Base-by-base conservation (phyloP, 2,888 invertebrate genomes). In the Ectemnius cavifrons region DNA sequence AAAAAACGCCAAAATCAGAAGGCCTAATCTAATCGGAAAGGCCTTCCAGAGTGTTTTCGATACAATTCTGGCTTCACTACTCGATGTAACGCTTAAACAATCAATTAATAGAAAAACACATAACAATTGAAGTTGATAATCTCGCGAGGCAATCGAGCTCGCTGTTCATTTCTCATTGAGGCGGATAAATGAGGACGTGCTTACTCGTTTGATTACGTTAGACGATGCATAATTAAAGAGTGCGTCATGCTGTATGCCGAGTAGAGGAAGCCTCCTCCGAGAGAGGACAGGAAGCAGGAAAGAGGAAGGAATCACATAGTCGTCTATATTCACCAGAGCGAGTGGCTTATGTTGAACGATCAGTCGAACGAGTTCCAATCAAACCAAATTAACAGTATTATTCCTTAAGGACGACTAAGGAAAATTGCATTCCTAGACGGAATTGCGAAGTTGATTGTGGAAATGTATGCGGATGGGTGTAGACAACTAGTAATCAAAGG, bases 381-480 rank as follows among this genome's bases (percentile, higher is more conserved):
- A 14, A 52, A 52, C 1, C 16, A 14, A 52, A 52, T 52, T 6
- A 14, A 16, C n/a, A 16, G 14, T 52, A 52, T 52, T 5, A 5
- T 52, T 14, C n/a, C 52, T 52, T 52, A 14, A 52, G 16, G n/a
- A 14, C 52, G 16, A 52, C 4, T 14, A 14, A 52, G 4, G 52
- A 52, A 52, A 16, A 16, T 16, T 6, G 52, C 5, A 52, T 37
- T 37, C 18, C 16, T 37, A 52, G 52, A 6, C 11, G 16, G 52
- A 52, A 52, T 37, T 37, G 28, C 16, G 62, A 71, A n/a, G 52
- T 6, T 13, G 63, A 67, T 63, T 60, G 49, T 27, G 18, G 37
- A 64, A 60, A 71, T 76, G 62, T 2, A 57, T 2, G 56, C 18
- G 52, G 65, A 75, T 63, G 52, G 16, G 1, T 52, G 16, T 52